These are phyloP conservation scores for Gasteruption jaculator DNA, from an alignment of 2,888 invertebrate species.

Conservation along the genomic window DNA sequence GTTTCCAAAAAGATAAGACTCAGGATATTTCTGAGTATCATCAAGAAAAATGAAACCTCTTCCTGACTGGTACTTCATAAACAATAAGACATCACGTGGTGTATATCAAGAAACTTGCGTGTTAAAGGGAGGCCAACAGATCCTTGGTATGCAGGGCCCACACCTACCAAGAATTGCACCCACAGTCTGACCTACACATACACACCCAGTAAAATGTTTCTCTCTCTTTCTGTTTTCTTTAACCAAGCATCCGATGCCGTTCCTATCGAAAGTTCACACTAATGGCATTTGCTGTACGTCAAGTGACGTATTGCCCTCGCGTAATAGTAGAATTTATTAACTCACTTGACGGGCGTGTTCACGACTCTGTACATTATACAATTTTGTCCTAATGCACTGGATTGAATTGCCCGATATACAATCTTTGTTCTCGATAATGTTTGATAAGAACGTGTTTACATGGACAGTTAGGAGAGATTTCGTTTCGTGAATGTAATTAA, in stretches of 20 bases:
- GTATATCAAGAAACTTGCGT: conserved; percentile 11
- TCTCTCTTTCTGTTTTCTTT: conserved; percentile 9
- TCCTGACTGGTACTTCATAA: too few species aligned
- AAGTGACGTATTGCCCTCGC: conserved; percentile 27
- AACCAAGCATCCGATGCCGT: conserved; percentile 24
- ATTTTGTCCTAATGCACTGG: conserved; percentile 22
- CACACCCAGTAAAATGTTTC: conserved; percentile 19
- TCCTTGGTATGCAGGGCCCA: conserved; percentile 34
- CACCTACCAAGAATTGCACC: conserved; percentile 31
- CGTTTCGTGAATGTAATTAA: too few species aligned
- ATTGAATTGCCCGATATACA: conserved; percentile 23
- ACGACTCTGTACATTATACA: conserved; percentile 20
- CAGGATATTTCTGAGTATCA: too few species aligned
- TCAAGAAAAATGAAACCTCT: too few species aligned
- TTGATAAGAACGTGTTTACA: conserved; percentile 26
- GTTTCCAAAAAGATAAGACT: too few species aligned
- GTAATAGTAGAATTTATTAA: conserved; percentile 42
- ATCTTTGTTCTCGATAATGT: conserved; percentile 18
- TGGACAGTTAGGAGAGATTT: too few species aligned
- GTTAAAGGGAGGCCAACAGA: conserved; percentile 19
- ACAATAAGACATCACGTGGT: conserved; percentile 3
- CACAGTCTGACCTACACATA: conserved; percentile 37
- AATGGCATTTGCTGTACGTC: conserved; percentile 40
- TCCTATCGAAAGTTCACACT: conserved; percentile 44
- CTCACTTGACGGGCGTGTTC: conserved; percentile 35